These are phyloP conservation scores for Paragorgia papillata DNA, from an alignment of 92 coral and sea anemone genomes.

Conservation along the genomic window DNA sequence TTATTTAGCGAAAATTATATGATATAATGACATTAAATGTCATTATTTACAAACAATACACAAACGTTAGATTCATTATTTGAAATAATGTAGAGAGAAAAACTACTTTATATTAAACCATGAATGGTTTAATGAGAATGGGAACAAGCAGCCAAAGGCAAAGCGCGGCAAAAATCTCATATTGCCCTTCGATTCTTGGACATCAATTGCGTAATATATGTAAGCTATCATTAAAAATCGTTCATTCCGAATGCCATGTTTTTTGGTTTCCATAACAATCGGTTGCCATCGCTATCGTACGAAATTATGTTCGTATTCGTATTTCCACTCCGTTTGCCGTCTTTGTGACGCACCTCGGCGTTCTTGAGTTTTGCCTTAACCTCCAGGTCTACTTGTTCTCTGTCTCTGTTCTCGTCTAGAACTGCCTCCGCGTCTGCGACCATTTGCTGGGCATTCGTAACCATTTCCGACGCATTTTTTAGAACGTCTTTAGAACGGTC, in stretches of 20 bases:
- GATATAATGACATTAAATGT: too few relatives aligned
- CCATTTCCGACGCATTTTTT: slow-evolving; percentile 9
- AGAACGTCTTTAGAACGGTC: not conserved
- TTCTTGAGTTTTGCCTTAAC: not conserved
- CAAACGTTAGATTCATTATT: too few relatives aligned
- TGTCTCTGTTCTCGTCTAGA: not conserved
- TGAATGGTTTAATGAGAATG: too few relatives aligned
- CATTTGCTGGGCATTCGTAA: slow-evolving; percentile 13
- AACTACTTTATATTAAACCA: too few relatives aligned
- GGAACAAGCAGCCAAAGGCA: too few relatives aligned
- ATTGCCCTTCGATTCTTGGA: too few relatives aligned
- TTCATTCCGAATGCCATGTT: slow-evolving; percentile 31
- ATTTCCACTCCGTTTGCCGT: slow-evolving; percentile 7
- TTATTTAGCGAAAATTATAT: too few relatives aligned
- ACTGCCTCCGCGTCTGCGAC: not conserved
- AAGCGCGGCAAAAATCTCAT: too few relatives aligned
- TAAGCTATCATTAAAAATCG: not conserved
- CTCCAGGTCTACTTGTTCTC: not conserved
- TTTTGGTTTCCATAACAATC: slow-evolving; percentile 18
- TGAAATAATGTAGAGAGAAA: too few relatives aligned
- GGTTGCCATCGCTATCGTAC: slow-evolving; percentile 6
- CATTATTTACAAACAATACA: too few relatives aligned
- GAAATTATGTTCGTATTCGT: slow-evolving; percentile 13
- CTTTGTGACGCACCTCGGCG: slow-evolving; percentile 19
- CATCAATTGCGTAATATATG: too few relatives aligned